Conservation (phyloP, 2,797 vertebrate genomes). For the Clarias pachynema region DNA sequence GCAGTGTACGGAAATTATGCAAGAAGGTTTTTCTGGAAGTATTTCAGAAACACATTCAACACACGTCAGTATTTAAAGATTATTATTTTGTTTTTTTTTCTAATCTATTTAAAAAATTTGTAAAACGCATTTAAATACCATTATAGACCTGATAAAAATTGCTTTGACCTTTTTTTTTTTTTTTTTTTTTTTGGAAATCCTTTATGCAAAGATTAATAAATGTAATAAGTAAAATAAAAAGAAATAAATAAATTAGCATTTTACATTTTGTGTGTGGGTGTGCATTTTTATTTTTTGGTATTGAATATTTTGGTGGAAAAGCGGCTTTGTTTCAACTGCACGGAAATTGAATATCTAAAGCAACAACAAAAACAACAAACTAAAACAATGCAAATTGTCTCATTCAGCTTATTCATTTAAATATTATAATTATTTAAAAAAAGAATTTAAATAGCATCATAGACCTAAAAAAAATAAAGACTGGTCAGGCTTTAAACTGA, state of each 20-base stretch:
- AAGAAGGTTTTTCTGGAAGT: no score
- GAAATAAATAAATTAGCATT: no score
- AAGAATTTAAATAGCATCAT: not conserved
- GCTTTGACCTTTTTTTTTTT: not conserved
- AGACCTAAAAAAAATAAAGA: not conserved
- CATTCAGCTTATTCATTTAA: not conserved
- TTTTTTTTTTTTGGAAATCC: not conserved
- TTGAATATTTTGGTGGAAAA: not conserved
- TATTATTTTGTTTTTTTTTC: no score
- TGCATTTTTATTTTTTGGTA: not conserved
- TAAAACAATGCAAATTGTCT: not conserved
- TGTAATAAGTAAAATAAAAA: no score
- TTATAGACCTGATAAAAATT: no score
- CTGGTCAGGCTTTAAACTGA: not conserved
- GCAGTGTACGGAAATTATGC: no score
- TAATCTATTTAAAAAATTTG: no score
- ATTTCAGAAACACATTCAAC: no score
- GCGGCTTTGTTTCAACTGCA: not conserved
- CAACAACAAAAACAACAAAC: not conserved
- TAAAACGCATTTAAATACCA: no score
- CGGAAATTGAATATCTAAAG: not conserved
- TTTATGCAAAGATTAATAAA: not conserved
- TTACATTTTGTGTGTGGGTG: not conserved
- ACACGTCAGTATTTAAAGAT: no score
- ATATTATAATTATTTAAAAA: not conserved